Evolutionary conservation across 2,888 invertebrate species (phyloP).

Genomic region (Agrotis clavis): DNA sequence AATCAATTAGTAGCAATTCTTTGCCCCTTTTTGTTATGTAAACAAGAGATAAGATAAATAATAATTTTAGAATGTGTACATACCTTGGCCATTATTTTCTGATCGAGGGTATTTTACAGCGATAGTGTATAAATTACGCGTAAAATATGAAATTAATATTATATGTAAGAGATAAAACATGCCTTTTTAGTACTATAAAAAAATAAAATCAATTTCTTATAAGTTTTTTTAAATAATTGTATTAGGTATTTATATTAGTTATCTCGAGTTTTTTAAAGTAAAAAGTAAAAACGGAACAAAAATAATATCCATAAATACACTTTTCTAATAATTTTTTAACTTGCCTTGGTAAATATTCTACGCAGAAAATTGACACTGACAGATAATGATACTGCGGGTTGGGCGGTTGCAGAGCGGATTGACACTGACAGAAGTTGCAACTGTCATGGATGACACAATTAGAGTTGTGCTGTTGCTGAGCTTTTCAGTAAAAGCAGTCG

Average conservation of each 20-base stretch:
- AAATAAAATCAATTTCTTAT: slow-evolving; percentile 6
- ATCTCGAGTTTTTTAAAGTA: slow-evolving; percentile 12
- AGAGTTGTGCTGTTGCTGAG: slow-evolving; percentile 4
- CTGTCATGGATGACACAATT: neutral
- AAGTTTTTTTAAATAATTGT: slow-evolving; percentile 1
- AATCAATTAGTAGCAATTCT: slow-evolving; percentile 11
- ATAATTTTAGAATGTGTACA: slow-evolving; percentile 7
- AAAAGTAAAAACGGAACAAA: slow-evolving; percentile 20
- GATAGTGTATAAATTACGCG: slow-evolving; percentile 62
- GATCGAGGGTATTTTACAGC: slow-evolving; percentile 70
- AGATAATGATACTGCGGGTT: neutral
- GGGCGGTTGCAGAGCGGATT: neutral
- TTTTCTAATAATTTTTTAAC: neutral
- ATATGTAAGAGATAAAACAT: slow-evolving; percentile 77
- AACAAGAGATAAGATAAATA: slow-evolving; percentile 40
- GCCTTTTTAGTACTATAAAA: slow-evolving; percentile 66
- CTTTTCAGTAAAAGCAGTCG: neutral
- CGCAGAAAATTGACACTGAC: neutral
- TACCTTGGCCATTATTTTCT: slow-evolving; percentile 77
- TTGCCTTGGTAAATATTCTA: neutral
- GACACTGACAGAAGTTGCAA: slow-evolving; percentile 10
- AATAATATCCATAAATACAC: neutral
- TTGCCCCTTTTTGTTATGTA: slow-evolving; percentile 33
- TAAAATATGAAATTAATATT: slow-evolving; percentile 70
- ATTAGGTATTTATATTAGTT: neutral